These are phyloP conservation scores for Bettongia penicillata DNA, from an alignment of 2,113 vertebrate species.

Conservation along the genomic window DNA sequence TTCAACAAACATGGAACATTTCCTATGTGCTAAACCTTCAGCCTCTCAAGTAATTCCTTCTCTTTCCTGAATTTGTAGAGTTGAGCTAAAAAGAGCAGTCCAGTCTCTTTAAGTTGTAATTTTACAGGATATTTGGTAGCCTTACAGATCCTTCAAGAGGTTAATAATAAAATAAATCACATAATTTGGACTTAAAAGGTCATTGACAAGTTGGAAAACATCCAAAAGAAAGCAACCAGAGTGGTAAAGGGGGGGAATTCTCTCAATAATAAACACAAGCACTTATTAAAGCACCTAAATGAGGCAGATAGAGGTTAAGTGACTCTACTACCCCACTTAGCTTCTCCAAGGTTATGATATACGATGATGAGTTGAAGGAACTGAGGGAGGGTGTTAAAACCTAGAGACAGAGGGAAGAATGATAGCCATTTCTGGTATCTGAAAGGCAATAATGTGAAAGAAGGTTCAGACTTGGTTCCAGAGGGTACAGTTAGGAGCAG, in stretches of 20 bases:
- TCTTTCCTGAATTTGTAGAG: neutral
- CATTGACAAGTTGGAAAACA: neutral
- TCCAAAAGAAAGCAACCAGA: neutral
- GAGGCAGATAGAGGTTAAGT: neutral
- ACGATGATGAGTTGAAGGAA: neutral
- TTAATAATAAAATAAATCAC: neutral
- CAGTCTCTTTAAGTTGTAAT: neutral
- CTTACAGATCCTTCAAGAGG: neutral
- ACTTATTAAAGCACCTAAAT: neutral
- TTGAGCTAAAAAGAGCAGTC: neutral
- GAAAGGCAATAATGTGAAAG: neutral
- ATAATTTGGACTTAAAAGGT: neutral
- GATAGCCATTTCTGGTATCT: neutral
- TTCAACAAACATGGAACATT: neutral
- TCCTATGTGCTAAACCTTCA: neutral
- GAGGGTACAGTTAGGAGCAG: neutral
- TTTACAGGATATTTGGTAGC: neutral
- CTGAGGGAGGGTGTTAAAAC: neutral
- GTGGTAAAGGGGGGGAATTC: neutral
- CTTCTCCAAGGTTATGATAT: neutral
- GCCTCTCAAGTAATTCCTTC: neutral
- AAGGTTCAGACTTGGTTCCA: neutral
- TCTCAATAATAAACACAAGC: neutral
- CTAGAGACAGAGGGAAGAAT: neutral
- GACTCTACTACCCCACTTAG: neutral